Percentiles rank a stretch among this genome's conserved stretches.
These are phyloP conservation scores for Orchesellides sinensis DNA, from an alignment of 2,888 invertebrate genomes.

Conservation along the genomic window DNA sequence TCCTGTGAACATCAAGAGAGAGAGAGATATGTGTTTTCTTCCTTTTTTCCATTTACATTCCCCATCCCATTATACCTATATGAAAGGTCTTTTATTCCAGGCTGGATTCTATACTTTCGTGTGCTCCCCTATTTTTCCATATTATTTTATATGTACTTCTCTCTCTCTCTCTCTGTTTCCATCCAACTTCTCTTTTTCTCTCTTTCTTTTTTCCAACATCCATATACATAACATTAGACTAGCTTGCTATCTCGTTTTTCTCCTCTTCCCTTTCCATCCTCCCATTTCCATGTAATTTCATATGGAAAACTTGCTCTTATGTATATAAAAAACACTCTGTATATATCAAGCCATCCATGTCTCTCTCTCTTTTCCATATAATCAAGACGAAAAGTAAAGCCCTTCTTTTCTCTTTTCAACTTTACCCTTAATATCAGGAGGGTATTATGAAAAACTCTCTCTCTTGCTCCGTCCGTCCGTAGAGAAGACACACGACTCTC, in stretches of 20 bases:
- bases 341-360: slow-evolving; percentile 24
- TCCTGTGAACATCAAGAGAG: too few species aligned
- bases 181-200: slow-evolving; percentile 18
- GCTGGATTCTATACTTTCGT: background rate
- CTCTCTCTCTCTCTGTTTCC: slow-evolving; percentile 10
- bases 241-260: slow-evolving; percentile 22
- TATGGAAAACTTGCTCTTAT: slow-evolving; percentile 34
- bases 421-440: slow-evolving; percentile 46
- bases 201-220: slow-evolving; percentile 24
- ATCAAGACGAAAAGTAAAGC: slow-evolving; percentile 32
- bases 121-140: slow-evolving; percentile 28
- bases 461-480: too few species aligned
- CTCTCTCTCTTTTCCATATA: slow-evolving; percentile 23
- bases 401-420: slow-evolving; percentile 52
- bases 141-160: slow-evolving; percentile 19
- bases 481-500: slow-evolving; percentile 37
- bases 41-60: slow-evolving; percentile 17
- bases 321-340: background rate
- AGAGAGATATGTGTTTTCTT: slow-evolving; percentile 40
- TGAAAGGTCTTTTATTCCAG: background rate
- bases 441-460: slow-evolving; percentile 50
- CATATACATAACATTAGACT: background rate
- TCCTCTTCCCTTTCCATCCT: slow-evolving; percentile 28
- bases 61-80: background rate
- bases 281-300: slow-evolving; percentile 53